Base-by-base conservation (phyloP, 1,140 invertebrate species). In the Ceratosolen fusciceps region DNA sequence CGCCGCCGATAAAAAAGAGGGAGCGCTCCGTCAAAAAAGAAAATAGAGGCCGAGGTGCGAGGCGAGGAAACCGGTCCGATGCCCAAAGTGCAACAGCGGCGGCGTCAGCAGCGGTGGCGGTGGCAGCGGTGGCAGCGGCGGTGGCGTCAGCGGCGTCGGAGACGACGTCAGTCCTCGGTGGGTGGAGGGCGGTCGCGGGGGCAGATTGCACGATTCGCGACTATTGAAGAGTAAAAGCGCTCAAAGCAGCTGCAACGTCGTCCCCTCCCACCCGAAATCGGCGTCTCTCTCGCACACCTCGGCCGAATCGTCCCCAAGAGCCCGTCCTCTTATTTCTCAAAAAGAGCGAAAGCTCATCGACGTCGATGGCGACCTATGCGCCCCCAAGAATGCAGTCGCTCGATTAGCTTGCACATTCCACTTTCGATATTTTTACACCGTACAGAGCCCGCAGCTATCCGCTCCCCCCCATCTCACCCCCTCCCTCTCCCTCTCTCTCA, bases 151-250 rank as follows among this genome's bases (percentile, higher is more conserved):
- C 83, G 65, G 76, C 62, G 62, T 68, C 74, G 76, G 77, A 79
- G 79, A 79, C 82, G 79, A 77, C 77, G 52, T 26, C 60, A 37
- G 21, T 62, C 26, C 29, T 62, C 31, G 77, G 43, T 67, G 74
- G 76, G 76, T 76, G 73, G 82, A 49, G 56, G 49, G 82, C 77
- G 79, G 81, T 65, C 49, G 79, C 70, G 79, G 56, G 67, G 83
- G 81, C 80, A 80, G 80, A 81, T 82, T 80, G 74, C 80, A 79
- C 65, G 82, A 79, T 58, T 65, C 77, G 84, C 85, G 86, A 85
- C 86, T 85, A 89, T 83, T 88, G 87, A 88, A 90, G 88, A 89
- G 88, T 90, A 84, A 90, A 90, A 89, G 87, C 86, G 88, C 87
- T 90, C 88, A 88, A 90, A 89, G 88, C 88, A 88, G 87, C 85